Conservation (phyloP, 2,113 vertebrate genomes). For the Dipodomys ordii region DNA sequence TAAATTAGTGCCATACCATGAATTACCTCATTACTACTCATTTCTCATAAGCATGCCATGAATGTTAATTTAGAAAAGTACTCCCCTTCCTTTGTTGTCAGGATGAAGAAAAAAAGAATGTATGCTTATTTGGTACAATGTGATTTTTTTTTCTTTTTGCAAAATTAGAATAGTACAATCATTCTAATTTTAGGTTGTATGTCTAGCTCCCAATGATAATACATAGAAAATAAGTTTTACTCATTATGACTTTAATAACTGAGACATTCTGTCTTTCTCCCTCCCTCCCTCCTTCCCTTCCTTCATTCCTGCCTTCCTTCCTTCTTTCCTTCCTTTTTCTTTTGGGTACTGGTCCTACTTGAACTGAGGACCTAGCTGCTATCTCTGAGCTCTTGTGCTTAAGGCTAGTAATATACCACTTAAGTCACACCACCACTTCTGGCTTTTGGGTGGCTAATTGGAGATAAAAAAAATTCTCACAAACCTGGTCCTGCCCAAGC, state of each 20-base stretch:
- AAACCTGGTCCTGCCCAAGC: no score
- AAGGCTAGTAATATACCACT: no score
- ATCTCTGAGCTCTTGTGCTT: no score
- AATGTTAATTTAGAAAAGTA: background rate
- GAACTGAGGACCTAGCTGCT: no score
- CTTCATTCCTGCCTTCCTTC: no score
- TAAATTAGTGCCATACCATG: background rate
- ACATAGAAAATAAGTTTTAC: slow-evolving; percentile 6
- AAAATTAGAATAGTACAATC: slow-evolving; percentile 15
- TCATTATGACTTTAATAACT: slow-evolving; percentile 29
- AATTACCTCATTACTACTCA: background rate
- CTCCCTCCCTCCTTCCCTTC: no score
- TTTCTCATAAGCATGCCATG: background rate
- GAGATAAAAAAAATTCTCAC: no score
- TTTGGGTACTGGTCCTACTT: no score
- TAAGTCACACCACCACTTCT: no score
- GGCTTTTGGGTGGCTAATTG: no score
- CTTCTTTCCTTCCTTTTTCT: background rate
- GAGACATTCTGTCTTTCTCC: background rate
- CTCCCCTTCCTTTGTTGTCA: background rate
- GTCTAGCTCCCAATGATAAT: background rate
- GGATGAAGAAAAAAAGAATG: background rate
- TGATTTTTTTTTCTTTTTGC: background rate
- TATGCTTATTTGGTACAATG: background rate
- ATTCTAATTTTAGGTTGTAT: slow-evolving; percentile 31